Conservation (phyloP, 2,888 invertebrate species). For the Chloromyia formosa region DNA sequence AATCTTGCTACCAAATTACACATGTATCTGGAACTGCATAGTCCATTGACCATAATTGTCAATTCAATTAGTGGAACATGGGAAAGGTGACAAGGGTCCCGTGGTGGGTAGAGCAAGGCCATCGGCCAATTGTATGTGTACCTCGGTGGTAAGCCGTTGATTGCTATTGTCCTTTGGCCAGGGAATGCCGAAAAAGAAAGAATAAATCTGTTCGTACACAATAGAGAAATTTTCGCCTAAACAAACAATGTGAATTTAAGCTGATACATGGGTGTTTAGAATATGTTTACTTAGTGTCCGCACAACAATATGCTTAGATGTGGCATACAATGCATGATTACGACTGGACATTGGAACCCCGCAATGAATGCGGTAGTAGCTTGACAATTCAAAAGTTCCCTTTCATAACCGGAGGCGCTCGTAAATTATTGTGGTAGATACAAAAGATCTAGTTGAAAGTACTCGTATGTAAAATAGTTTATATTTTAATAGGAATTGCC, state of each 20-base stretch:
- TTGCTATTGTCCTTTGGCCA: constrained; percentile 11
- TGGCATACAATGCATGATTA: constrained; percentile 26
- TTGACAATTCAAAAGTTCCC: constrained; percentile 30
- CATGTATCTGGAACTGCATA: not conserved
- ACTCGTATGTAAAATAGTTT: no score
- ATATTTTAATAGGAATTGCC: no score
- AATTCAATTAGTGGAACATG: constrained; percentile 14
- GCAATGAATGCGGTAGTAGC: constrained; percentile 1
- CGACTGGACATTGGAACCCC: constrained; percentile 16
- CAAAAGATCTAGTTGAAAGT: not conserved
- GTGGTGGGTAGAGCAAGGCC: not conserved
- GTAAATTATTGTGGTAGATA: constrained; percentile 22
- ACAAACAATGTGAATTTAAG: constrained; percentile 28
- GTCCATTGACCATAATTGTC: not conserved
- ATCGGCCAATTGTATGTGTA: constrained; percentile 12
- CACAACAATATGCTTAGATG: not conserved
- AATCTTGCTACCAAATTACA: no score
- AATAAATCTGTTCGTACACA: not conserved
- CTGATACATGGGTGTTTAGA: constrained; percentile 18
- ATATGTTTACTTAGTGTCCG: constrained; percentile 30
- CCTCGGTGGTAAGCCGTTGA: constrained; percentile 29
- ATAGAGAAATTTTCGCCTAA: constrained; percentile 40
- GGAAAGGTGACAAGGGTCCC: constrained; percentile 11
- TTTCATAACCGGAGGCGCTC: constrained; percentile 20
- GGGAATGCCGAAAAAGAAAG: no score